Evolutionary conservation across 2,888 invertebrate genomes (phyloP), one percentile per base, ranked within the genome.

Genomic region (Carpatolechia fugitivella): DNA sequence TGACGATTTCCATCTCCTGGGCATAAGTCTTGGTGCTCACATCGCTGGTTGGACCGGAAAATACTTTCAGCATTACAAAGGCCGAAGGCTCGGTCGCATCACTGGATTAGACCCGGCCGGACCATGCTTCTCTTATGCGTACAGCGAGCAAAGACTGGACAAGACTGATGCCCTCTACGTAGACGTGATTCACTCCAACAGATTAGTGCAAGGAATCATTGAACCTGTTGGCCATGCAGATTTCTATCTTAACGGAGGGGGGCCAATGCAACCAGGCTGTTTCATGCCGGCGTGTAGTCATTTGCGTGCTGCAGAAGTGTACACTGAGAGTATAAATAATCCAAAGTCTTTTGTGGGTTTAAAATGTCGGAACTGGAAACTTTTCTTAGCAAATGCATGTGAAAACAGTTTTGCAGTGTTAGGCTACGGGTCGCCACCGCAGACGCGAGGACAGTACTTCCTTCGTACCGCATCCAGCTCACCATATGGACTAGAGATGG

Each of bases 181-280:
- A 73, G 78, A 91, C 61, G 80, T 91, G 8, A 63, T 91, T 48
- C 91, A 91, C 64, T 85, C 90, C 5, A 91, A 91, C 64, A 73
- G 81, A 66, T 71, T 90, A 58, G 64, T 91, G 18, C 90, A 90
- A 76, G 91, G 91, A 44, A 80, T 88, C 7, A 79, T 87, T 1
- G 90, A 90, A 62, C 84, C 93, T 7, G 80, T 94, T 59, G 95
- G 95, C 0, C 94, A 95, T 76, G 93, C 92, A 1, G 95, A 95
- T 75, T 95, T 94, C 76, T 95, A 93, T 83, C 93, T 95, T 4
- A 95, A 95, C 65, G 92, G 92, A 16, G 95, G 95, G 13, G 91
- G 93, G 1, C 92, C 94, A 0, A 85, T 92, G 57, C 95, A 95
- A 70, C 95, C 94, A 0, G 94, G 94, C 7, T 95, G 95, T 70